These are phyloP conservation scores for Lithophane leautieri DNA, from an alignment of 2,888 invertebrate genomes.

Conservation along the genomic window DNA sequence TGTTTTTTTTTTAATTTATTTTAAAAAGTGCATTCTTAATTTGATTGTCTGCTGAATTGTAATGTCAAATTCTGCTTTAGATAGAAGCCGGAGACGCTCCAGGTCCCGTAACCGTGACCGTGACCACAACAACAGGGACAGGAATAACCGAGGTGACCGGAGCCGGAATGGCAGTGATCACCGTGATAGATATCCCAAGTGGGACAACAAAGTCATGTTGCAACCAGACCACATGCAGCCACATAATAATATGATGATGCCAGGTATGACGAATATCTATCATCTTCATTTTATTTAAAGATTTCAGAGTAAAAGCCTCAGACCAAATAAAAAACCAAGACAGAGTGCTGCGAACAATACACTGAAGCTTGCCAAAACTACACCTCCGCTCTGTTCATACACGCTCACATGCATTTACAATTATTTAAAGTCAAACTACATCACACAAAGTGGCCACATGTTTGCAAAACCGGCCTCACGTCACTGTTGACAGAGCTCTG, in stretches of 20 bases:
- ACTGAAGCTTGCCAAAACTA: too few species aligned
- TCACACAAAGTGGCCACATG: too few species aligned
- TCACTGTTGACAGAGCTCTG: too few species aligned
- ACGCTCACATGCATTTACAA: too few species aligned
- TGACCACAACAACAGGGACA: constrained; percentile 44
- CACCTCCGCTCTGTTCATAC: too few species aligned
- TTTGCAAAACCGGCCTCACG: too few species aligned
- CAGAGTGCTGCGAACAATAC: too few species aligned
- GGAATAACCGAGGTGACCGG: constrained; percentile 54
- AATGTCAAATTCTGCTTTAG: constrained; percentile 22
- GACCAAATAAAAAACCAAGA: too few species aligned
- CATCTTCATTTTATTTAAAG: neutral
- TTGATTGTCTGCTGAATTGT: neutral
- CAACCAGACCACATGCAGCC: constrained; percentile 10
- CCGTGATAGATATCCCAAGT: constrained; percentile 70
- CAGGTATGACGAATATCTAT: constrained; percentile 63
- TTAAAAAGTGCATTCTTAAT: neutral
- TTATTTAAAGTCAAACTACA: too few species aligned
- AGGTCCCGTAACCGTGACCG: constrained; percentile 63
- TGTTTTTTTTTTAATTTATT: neutral
- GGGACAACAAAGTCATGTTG: constrained; percentile 63
- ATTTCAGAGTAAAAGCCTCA: neutral
- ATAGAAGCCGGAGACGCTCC: constrained; percentile 57
- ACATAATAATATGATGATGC: constrained; percentile 68
- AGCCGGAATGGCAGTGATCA: constrained; percentile 57